phyloP scores from a whole-genome alignment of 2,888 invertebrate species.

The Tetragonisca angustula region DNA sequence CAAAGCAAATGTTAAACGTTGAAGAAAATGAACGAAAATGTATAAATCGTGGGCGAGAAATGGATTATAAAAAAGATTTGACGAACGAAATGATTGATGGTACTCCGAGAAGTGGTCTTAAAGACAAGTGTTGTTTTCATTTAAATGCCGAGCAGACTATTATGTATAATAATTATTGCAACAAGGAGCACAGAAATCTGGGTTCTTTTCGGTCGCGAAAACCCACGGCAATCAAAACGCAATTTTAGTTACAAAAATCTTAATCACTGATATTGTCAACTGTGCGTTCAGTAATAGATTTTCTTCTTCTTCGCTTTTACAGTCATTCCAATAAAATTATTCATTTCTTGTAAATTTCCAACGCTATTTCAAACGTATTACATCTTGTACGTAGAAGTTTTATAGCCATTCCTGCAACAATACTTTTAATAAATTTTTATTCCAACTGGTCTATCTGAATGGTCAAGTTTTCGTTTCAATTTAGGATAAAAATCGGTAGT shows the following conservation, averaged over 20 bases:
- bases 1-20: neutral
- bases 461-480: too few species aligned
- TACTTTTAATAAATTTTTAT: neutral
- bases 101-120: neutral
- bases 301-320: neutral
- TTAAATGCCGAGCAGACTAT: neutral
- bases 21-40: neutral
- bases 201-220: neutral
- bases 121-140: slow-evolving; percentile 26
- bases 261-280: neutral
- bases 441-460: neutral
- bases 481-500: too few species aligned
- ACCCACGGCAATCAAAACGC: slow-evolving; percentile 1
- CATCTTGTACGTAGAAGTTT: neutral
- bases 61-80: neutral
- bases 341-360: neutral
- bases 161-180: neutral
- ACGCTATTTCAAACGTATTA: neutral
- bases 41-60: neutral
- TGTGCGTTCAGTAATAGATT: neutral
- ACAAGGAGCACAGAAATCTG: neutral
- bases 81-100: neutral
- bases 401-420: neutral
- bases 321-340: neutral
- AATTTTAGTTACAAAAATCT: neutral